A percentile compares a stretch with the other conserved stretches of the same genome.
These are phyloP conservation scores for Catharus minimus DNA, from an alignment of 2,113 vertebrate genomes.

Conservation along the genomic window DNA sequence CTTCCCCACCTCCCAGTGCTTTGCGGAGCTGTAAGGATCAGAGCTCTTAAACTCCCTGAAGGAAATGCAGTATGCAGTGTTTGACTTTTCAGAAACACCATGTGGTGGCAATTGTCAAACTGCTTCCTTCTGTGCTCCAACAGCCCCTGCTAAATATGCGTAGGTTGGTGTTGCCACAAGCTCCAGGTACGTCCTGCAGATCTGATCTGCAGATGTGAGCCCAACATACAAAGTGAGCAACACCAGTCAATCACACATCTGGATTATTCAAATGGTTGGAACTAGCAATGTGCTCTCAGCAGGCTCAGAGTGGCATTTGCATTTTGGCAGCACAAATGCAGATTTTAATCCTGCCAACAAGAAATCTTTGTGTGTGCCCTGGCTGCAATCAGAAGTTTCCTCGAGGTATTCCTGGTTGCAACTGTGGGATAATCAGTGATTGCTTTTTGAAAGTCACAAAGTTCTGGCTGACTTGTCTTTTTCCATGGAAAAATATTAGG, in stretches of 20 bases:
- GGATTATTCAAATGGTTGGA: background rate
- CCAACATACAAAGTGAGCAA: rapidly evolving
- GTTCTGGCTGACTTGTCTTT: background rate
- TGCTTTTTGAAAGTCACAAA: background rate
- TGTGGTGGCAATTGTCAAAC: background rate
- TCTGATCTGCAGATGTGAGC: background rate
- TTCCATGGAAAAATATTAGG: slow-evolving; percentile 12
- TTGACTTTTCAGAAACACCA: background rate
- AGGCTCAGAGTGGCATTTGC: background rate
- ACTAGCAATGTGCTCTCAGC: background rate
- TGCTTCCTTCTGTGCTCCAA: background rate
- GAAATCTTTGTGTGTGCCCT: background rate
- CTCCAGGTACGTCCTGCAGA: background rate
- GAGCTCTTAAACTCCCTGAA: background rate
- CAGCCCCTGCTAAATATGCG: background rate
- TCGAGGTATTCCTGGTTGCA: background rate
- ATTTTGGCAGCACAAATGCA: background rate
- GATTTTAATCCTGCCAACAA: background rate
- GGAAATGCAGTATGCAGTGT: background rate
- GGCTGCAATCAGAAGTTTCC: background rate
- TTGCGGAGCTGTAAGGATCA: background rate
- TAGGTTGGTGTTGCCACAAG: background rate
- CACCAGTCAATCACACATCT: background rate
- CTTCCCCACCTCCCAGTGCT: background rate
- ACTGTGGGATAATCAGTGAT: background rate